A percentile compares a stretch with the other conserved stretches of the same genome.
Evolutionary conservation across 1,140 invertebrate species (phyloP).

Genomic region (Aethina tumida): DNA sequence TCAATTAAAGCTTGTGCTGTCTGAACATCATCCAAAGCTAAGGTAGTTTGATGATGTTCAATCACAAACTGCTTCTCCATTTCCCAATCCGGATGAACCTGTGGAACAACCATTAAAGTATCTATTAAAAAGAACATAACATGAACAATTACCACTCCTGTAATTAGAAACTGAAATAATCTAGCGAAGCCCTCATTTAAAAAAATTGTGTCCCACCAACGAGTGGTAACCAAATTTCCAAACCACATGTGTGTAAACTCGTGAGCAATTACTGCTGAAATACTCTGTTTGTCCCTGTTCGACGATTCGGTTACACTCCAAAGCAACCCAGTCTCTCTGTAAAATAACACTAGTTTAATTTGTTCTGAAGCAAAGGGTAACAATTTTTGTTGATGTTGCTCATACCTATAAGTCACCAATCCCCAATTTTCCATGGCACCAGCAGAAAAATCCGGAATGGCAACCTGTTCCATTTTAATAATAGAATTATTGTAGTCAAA

Average conservation of each 20-base stretch:
- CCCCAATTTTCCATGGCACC: constrained; percentile 96
- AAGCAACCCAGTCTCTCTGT: constrained; percentile 75
- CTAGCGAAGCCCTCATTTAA: constrained; percentile 83
- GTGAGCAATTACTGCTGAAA: constrained; percentile 75
- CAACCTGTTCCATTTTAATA: constrained; percentile 40
- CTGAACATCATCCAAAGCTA: constrained; percentile 23
- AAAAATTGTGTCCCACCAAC: constrained; percentile 91
- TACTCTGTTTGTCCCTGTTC: constrained; percentile 59
- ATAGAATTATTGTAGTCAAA: no score
- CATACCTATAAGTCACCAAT: constrained; percentile 67
- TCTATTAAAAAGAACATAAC: no score
- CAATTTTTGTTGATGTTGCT: no score
- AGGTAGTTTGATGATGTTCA: constrained; percentile 35
- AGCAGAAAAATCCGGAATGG: constrained; percentile 88
- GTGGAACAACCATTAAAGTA: no score
- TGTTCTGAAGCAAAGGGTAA: no score
- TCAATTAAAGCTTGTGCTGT: constrained; percentile 30
- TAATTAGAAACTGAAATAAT: constrained; percentile 15
- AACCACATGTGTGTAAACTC: constrained; percentile 93
- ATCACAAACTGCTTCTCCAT: constrained; percentile 35
- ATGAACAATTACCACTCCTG: no score
- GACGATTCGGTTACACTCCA: constrained; percentile 59
- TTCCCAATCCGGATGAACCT: constrained; percentile 18
- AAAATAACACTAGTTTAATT: no score
- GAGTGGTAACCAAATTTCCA: constrained; percentile 78